These are phyloP conservation scores for Morbakka virulenta DNA, from an alignment of 30 jellyfish, hydroid and myxozoan species.

Conservation along the genomic window DNA sequence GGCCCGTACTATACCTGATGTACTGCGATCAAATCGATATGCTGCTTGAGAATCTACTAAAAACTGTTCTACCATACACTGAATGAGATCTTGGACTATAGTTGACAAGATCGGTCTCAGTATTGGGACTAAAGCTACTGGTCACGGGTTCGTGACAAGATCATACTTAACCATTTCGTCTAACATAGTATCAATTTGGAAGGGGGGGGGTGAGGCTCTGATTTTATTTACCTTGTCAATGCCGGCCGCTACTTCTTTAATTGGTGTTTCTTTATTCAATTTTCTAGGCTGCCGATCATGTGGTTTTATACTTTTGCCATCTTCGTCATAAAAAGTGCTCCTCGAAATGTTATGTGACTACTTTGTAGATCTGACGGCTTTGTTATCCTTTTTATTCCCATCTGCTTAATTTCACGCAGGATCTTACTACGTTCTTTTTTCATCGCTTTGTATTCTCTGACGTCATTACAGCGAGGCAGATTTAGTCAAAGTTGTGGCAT, in stretches of 20 bases:
- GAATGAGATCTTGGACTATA: conserved; percentile 21
- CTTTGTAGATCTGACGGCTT: conserved; percentile 30
- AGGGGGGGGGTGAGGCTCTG: conserved; percentile 38
- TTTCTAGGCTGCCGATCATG: conserved; percentile 21
- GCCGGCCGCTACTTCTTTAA: conserved; percentile 40
- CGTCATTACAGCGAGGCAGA: conserved; percentile 8
- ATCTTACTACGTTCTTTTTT: not conserved
- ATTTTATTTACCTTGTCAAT: conserved; percentile 14
- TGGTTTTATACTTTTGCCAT: too few relatives aligned
- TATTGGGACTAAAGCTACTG: conserved; percentile 42
- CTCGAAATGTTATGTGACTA: conserved; percentile 34
- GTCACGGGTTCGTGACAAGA: conserved; percentile 42
- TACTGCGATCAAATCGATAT: conserved; percentile 51
- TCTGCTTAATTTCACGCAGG: conserved; percentile 16
- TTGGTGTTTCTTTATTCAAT: conserved; percentile 30
- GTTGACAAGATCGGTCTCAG: conserved; percentile 47
- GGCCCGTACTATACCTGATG: conserved; percentile 58
- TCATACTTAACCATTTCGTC: conserved; percentile 46
- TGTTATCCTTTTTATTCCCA: conserved; percentile 18
- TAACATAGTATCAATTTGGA: conserved; percentile 7
- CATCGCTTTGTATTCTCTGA: conserved; percentile 3
- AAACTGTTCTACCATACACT: too few relatives aligned
- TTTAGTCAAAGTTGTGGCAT: conserved; percentile 4
- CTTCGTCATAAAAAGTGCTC: too few relatives aligned
- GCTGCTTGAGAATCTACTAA: conserved; percentile 56